Conservation (phyloP, 2,888 invertebrate species). For the Frankliniella intonsa region DNA sequence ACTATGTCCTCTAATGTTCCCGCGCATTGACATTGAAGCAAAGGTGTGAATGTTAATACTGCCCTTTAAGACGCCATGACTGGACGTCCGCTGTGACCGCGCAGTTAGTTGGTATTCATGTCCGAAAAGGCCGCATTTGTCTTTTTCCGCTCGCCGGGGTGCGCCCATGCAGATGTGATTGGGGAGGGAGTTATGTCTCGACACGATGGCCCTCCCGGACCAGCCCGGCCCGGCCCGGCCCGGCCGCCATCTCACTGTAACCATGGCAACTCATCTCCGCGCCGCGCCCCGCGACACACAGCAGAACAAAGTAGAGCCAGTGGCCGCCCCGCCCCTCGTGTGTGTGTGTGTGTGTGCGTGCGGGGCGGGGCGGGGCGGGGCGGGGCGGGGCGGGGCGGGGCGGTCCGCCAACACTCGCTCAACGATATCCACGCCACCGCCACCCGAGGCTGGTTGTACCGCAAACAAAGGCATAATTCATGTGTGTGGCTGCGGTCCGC, state of each 20-base stretch:
- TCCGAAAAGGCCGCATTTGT: too few species aligned
- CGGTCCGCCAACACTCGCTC: too few species aligned
- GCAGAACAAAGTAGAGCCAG: constrained; percentile 9
- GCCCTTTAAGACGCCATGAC: too few species aligned
- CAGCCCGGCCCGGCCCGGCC: neutral
- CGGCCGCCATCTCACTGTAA: neutral
- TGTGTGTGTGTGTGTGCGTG: too few species aligned
- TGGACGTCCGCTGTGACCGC: too few species aligned
- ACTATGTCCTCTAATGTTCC: too few species aligned
- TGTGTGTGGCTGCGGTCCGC: neutral
- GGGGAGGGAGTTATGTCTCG: neutral
- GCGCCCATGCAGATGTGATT: neutral
- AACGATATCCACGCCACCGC: neutral
- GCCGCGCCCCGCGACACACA: neutral
- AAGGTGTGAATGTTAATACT: too few species aligned
- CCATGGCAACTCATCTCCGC: constrained; percentile 4
- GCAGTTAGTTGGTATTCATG: too few species aligned
- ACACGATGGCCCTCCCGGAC: neutral
- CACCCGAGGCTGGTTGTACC: neutral
- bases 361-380: too few species aligned
- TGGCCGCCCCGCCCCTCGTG: neutral
- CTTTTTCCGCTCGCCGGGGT: too few species aligned
- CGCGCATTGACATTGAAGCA: too few species aligned
- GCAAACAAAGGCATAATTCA: constrained; percentile 5
- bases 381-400: too few species aligned